Conservation (phyloP, 2,797 vertebrate species). For the Phataginus tricuspis region DNA sequence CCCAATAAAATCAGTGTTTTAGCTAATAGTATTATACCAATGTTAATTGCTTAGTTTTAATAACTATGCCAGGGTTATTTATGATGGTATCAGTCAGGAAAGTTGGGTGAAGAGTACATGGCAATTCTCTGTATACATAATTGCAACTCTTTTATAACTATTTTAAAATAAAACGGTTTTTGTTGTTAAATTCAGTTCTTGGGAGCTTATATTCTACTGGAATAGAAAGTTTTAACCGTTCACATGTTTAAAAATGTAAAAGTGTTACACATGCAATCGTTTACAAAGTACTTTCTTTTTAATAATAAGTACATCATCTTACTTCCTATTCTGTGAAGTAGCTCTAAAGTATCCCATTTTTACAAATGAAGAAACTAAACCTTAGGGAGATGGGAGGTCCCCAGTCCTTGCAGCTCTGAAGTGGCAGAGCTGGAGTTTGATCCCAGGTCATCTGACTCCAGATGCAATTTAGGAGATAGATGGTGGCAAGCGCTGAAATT, state of each 20-base stretch:
- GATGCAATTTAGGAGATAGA: background rate
- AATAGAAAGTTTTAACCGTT: background rate
- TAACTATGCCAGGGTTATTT: background rate
- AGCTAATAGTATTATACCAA: background rate
- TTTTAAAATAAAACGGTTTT: background rate
- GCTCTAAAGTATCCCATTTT: background rate
- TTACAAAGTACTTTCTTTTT: background rate
- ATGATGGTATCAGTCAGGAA: background rate
- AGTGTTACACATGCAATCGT: background rate
- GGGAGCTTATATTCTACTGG: background rate
- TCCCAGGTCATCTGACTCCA: background rate
- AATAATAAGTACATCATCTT: background rate
- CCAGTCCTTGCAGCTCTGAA: background rate
- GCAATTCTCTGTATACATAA: background rate
- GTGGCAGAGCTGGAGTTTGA: background rate
- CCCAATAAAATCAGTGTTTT: background rate
- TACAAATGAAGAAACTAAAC: background rate
- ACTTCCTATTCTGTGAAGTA: background rate
- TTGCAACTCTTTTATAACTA: constrained; percentile 12
- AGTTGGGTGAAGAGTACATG: background rate
- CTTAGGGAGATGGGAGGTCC: background rate
- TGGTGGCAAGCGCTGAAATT: background rate
- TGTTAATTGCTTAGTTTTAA: background rate
- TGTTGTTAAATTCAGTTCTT: background rate
- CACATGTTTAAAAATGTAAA: background rate